phyloP scores from a whole-genome alignment of 2,797 vertebrate species.

The Knipowitschia caucasica region DNA sequence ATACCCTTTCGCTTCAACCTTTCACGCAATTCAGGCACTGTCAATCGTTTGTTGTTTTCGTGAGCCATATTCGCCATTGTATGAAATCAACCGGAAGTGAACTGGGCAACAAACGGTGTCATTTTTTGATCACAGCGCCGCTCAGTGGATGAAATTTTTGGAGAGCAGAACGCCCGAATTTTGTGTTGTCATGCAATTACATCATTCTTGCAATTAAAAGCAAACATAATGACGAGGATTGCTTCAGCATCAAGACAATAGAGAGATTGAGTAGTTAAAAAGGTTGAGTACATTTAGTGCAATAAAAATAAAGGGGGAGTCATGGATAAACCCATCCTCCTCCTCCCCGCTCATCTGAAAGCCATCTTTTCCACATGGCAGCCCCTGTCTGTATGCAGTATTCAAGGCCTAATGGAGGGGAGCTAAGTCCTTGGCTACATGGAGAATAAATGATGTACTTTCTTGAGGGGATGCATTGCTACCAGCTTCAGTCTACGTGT shows the following conservation, averaged over 20 bases:
- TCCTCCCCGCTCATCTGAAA: constrained; percentile 25
- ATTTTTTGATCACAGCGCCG: too few relatives aligned
- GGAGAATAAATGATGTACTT: constrained; percentile 58
- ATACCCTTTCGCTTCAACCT: too few relatives aligned
- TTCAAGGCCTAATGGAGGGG: constrained; percentile 72
- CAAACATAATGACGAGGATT: neutral
- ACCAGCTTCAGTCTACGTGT: neutral
- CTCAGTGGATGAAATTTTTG: too few relatives aligned
- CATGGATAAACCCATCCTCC: constrained; percentile 26
- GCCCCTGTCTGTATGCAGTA: constrained; percentile 58
- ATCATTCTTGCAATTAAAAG: neutral
- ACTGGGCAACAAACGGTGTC: too few relatives aligned
- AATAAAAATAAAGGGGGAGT: neutral
- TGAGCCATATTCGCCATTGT: too few relatives aligned
- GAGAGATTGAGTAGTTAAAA: neutral
- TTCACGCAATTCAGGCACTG: too few relatives aligned
- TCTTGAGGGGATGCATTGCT: constrained; percentile 32
- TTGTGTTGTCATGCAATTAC: neutral
- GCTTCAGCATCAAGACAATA: neutral
- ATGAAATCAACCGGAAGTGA: too few relatives aligned
- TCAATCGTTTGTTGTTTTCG: too few relatives aligned
- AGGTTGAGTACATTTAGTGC: neutral
- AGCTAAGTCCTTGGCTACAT: constrained; percentile 65
- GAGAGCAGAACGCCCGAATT: too few relatives aligned
- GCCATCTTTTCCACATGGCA: constrained; percentile 68